Percentiles rank a stretch among this genome's conserved stretches.
These are phyloP conservation scores for Mycalesis mineus DNA, from an alignment of 2,888 invertebrate genomes.

Conservation along the genomic window DNA sequence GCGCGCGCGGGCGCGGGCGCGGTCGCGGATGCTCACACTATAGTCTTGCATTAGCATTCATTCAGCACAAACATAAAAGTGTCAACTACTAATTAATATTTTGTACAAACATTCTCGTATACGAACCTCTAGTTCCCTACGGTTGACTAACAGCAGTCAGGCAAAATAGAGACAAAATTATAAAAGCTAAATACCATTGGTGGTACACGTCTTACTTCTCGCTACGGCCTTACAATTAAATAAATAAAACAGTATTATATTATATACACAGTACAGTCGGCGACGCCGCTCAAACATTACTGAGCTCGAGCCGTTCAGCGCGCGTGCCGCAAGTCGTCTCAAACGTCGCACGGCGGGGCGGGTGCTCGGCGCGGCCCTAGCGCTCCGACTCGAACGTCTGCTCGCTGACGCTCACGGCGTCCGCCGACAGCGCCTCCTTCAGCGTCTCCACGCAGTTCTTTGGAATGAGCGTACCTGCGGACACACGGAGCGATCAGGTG, in stretches of 20 bases:
- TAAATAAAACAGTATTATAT: background rate
- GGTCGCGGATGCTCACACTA: background rate
- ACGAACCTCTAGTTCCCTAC: conserved; percentile 10
- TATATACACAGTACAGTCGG: background rate
- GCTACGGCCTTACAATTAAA: background rate
- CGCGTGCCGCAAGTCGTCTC: too few species aligned
- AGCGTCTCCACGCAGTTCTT: conserved; percentile 90
- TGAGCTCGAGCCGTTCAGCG: too few species aligned
- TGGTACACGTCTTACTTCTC: background rate
- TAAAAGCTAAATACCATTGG: conserved; percentile 6
- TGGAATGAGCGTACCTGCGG: conserved; percentile 90
- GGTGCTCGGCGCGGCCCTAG: background rate
- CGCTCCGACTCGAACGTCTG: conserved; percentile 74
- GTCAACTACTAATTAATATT: conserved; percentile 11
- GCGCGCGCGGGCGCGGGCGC: background rate
- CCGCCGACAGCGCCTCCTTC: conserved; percentile 86
- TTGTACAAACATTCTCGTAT: conserved; percentile 24
- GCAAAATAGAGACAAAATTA: background rate
- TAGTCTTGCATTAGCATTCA: background rate
- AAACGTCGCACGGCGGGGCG: too few species aligned
- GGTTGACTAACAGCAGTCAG: conserved; percentile 3
- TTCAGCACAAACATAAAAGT: background rate
- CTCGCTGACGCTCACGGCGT: conserved; percentile 89
- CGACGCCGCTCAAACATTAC: background rate
- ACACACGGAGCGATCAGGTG: background rate